phyloP scores from a whole-genome alignment of 2,888 invertebrate genomes.

The Nomada ruficornis region DNA sequence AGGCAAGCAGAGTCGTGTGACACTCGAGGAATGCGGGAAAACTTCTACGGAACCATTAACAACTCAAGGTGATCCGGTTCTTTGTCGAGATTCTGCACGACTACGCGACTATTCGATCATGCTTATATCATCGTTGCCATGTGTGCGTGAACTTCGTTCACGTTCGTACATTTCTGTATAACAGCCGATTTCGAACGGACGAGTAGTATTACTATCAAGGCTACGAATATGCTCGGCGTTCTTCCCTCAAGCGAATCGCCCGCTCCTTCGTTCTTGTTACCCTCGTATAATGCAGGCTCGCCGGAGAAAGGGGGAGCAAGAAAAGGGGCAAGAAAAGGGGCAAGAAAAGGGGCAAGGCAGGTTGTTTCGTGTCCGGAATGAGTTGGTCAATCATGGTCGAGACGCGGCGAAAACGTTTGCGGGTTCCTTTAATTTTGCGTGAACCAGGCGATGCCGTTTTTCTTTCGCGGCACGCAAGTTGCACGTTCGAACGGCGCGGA shows the following conservation, averaged over 20 bases:
- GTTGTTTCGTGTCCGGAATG: slow-evolving; percentile 6
- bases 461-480: not conserved
- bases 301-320: not conserved
- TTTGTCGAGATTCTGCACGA: not conserved
- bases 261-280: slow-evolving; percentile 9
- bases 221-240: not conserved
- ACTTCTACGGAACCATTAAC: slow-evolving; percentile 16
- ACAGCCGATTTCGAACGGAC: not conserved
- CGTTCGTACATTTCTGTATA: not conserved
- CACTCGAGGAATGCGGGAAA: slow-evolving; percentile 29
- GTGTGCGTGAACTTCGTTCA: not conserved
- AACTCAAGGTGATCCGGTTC: slow-evolving; percentile 38
- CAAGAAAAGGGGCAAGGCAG: not conserved
- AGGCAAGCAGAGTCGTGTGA: not conserved
- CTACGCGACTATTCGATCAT: not conserved
- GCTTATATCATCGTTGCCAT: not conserved
- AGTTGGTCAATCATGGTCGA: slow-evolving; percentile 12
- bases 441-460: not conserved
- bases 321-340: not conserved
- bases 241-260: not conserved
- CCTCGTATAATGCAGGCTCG: not conserved
- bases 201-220: not conserved
- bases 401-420: slow-evolving; percentile 4
- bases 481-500: not conserved
- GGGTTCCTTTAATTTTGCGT: not conserved